Conservation (phyloP, 53 echinoderm and acorn worm genomes). For the Astropecten irregularis region DNA sequence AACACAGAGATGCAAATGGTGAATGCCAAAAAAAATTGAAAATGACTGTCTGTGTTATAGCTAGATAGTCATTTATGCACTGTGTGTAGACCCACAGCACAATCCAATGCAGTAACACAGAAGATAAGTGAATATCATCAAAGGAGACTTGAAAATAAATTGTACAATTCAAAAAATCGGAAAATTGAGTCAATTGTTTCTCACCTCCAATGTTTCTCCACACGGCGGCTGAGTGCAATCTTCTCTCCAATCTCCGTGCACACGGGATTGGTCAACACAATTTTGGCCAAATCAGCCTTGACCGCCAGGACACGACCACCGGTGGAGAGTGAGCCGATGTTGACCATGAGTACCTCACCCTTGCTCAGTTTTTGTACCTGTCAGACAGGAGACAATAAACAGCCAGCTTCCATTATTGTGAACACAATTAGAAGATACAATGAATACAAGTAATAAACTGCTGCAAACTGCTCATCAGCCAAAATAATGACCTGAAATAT, state of each 20-base stretch:
- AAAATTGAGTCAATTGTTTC: neutral
- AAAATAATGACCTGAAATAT: too few species aligned
- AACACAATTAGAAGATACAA: too few species aligned
- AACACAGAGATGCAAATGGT: neutral
- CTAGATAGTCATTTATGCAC: too few species aligned
- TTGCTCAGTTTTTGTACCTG: constrained; percentile 98
- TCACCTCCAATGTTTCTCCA: constrained; percentile 99
- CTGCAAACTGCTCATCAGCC: too few species aligned
- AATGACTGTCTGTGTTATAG: too few species aligned
- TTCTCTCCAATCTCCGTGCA: constrained; percentile 98
- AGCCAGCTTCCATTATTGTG: too few species aligned
- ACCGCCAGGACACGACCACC: constrained; percentile 97
- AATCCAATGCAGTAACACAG: too few species aligned
- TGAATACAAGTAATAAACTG: too few species aligned
- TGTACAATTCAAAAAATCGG: neutral
- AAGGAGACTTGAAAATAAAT: too few species aligned
- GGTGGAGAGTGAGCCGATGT: constrained; percentile 97
- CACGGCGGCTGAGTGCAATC: constrained; percentile 95
- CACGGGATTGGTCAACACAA: constrained; percentile 96
- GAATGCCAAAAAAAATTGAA: neutral
- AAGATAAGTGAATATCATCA: too few species aligned
- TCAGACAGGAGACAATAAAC: too few species aligned
- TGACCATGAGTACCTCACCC: constrained; percentile 97
- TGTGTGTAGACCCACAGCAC: neutral
- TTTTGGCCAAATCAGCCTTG: constrained; percentile 99